Percentiles rank a stretch among this genome's conserved stretches.
These are phyloP conservation scores for Cryptoprocta ferox DNA, from an alignment of 2,797 vertebrate genomes.

Conservation along the genomic window DNA sequence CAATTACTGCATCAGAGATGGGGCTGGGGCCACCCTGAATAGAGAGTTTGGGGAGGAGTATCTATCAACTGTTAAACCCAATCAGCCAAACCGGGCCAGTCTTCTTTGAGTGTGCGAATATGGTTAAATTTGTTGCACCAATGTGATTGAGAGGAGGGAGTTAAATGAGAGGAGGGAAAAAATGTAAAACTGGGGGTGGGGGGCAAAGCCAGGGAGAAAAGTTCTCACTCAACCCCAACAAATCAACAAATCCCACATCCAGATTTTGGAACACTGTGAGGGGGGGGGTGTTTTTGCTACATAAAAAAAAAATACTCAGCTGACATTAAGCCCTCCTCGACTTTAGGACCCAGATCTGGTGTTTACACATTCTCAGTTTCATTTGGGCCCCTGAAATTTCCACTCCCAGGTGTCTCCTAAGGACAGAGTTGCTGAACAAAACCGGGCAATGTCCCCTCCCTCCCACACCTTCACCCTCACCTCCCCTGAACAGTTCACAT, in stretches of 20 bases:
- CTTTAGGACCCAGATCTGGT: neutral
- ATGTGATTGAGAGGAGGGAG: neutral
- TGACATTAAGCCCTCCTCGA: neutral
- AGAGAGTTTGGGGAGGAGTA: neutral
- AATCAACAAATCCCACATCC: neutral
- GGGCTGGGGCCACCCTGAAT: neutral
- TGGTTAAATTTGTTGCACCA: neutral
- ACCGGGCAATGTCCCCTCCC: neutral
- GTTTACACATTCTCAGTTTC: conserved; percentile 3
- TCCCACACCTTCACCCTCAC: neutral
- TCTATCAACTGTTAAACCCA: neutral
- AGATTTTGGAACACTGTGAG: neutral
- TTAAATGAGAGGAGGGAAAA: neutral
- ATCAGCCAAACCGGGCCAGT: neutral
- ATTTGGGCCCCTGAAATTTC: conserved; percentile 51
- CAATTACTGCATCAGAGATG: neutral
- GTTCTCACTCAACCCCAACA: neutral
- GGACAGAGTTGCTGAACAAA: conserved; percentile 56
- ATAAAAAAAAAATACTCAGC: neutral
- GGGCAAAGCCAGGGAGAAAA: neutral
- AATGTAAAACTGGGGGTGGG: neutral
- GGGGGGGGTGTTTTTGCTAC: neutral
- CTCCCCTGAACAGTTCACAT: neutral
- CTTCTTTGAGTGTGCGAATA: neutral
- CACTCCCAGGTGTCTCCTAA: conserved; percentile 37